Percentiles rank a stretch among this genome's conserved stretches.
These are phyloP conservation scores for Diloba caeruleocephala DNA, from an alignment of 2,888 invertebrate species.

Conservation along the genomic window DNA sequence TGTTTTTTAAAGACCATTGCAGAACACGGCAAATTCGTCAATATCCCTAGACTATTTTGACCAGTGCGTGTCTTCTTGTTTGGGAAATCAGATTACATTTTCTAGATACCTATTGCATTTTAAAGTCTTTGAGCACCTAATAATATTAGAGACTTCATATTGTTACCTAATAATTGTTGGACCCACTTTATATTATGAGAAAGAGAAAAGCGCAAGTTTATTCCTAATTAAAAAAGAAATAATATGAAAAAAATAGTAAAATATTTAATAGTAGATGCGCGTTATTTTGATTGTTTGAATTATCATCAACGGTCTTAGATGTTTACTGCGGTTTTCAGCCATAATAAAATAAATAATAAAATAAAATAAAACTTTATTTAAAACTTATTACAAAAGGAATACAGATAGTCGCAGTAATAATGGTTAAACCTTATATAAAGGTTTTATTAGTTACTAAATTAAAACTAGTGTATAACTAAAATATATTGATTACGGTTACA, in stretches of 20 bases:
- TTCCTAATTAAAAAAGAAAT: not conserved
- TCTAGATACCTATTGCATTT: conserved; percentile 59
- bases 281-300: not conserved
- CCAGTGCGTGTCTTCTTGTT: too few species aligned
- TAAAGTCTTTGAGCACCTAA: conserved; percentile 49
- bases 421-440: too few species aligned
- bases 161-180: conserved; percentile 22
- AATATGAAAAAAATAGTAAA: conserved; percentile 4
- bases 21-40: too few species aligned
- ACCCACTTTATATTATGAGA: conserved; percentile 34
- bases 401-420: too few species aligned
- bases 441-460: too few species aligned
- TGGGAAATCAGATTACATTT: conserved; percentile 38
- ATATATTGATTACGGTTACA: too few species aligned
- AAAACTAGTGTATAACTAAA: too few species aligned
- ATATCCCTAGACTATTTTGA: too few species aligned
- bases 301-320: conserved; percentile 5
- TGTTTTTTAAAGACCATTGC: too few species aligned
- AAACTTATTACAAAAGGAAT: too few species aligned
- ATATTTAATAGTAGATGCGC: conserved; percentile 1
- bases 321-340: conserved; percentile 1
- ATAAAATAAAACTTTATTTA: too few species aligned
- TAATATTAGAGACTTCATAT: conserved; percentile 40
- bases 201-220: not conserved
- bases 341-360: conserved; percentile 9